Evolutionary conservation across 2,113 vertebrate species (phyloP), one percentile per base, ranked within the genome.

Genomic region (Hystrix brachyura): DNA sequence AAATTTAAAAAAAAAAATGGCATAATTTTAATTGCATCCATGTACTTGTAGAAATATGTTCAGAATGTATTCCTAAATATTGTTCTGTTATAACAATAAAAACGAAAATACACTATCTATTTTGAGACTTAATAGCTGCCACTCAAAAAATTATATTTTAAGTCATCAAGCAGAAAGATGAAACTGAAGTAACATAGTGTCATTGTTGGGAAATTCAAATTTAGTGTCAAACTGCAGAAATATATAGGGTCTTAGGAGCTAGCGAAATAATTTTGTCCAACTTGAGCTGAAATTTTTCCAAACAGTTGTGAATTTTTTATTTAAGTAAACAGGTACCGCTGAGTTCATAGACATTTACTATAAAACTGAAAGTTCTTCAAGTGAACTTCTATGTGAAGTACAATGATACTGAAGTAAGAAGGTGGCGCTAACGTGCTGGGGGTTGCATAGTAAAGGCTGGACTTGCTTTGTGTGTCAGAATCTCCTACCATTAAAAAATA

Each of bases 401-500:
- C 19, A 83, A 67, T 83, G 69, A 46, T 79, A 62, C 48, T 80
- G 48, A 76, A 90, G 27, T 25, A 57, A 29, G 57, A 27, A 46
- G 21, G 60, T 27, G 59, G 32, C 48, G 48, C 38, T 91, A 43
- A 84, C 53, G 51, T 19, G 11, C 59, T 60, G 25, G 67, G 15
- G 76, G 10, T 32, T 84, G 18, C n/a, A 32, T 27, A 69, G 53
- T 15, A 67, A 83, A 83, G 7, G 17, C 8, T 32, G 29, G 43
- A 9, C 2, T 95, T 48, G 59, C 38, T 82, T 38, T 74, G 29
- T 1, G 21, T 53, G n/a, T 32, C 72, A 91, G 74, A 94, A 55
- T 79, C 55, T 87, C 57, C 43, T 97, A 87, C 91, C 74, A 62
- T 72, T 53, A 87, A 21, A 67, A 90, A 71, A 62, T 91, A 80